Percentiles rank a stretch among this genome's conserved stretches.
phyloP scores from a whole-genome alignment of 2,888 invertebrate species.

The Agrilus cyanescens region DNA sequence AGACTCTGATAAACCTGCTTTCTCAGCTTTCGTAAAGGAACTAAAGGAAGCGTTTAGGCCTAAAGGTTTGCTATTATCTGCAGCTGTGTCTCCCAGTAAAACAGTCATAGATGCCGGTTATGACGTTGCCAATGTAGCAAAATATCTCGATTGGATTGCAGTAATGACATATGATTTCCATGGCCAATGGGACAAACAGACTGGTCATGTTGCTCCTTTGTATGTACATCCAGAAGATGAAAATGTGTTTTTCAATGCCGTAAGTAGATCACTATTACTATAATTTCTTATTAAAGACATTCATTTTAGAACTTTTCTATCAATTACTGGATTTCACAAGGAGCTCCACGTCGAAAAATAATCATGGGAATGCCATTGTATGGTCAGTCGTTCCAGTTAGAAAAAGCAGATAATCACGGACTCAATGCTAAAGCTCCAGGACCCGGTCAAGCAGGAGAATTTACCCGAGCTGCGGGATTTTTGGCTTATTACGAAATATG shows the following conservation, averaged over 20 bases:
- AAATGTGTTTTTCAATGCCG: conserved; percentile 70
- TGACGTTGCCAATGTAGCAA: conserved; percentile 62
- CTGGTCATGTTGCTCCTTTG: conserved; percentile 80
- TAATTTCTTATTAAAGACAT: neutral
- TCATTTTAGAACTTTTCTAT: conserved; percentile 65
- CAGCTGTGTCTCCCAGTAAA: conserved; percentile 82
- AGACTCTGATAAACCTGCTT: conserved; percentile 69
- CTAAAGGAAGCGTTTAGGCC: conserved; percentile 42
- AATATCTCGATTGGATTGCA: conserved; percentile 77
- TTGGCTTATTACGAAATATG: conserved; percentile 87
- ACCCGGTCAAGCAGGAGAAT: conserved; percentile 75
- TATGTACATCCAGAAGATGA: conserved; percentile 75
- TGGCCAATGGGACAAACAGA: conserved; percentile 86
- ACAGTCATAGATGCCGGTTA: conserved; percentile 77
- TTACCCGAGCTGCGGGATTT: conserved; percentile 74
- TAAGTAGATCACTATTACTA: conserved; percentile 32
- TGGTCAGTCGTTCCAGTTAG: conserved; percentile 71
- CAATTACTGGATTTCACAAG: conserved; percentile 79
- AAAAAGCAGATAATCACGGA: conserved; percentile 47
- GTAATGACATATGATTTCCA: conserved; percentile 90
- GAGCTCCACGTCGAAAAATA: conserved; percentile 68
- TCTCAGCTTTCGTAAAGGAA: conserved; percentile 62
- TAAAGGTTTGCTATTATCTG: conserved; percentile 52
- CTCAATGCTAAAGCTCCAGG: conserved; percentile 66
- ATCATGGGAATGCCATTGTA: conserved; percentile 85